Evolutionary conservation across 2,113 vertebrate genomes (phyloP).

Genomic region (Megalops atlanticus): DNA sequence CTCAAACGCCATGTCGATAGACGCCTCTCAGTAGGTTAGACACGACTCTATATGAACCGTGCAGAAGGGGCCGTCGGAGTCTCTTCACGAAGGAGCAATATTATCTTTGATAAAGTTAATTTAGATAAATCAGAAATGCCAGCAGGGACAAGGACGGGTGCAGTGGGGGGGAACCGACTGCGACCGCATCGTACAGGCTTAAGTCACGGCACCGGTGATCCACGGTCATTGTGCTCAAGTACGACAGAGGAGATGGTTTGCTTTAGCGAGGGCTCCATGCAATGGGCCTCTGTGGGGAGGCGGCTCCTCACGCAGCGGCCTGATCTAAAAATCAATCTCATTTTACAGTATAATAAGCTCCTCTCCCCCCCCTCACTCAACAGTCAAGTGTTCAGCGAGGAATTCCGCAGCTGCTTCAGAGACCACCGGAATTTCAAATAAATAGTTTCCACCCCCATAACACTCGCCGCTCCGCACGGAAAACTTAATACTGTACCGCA

Average conservation of each 20-base stretch:
- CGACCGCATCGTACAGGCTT: not conserved
- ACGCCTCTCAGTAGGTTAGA: not conserved
- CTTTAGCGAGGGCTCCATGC: not conserved
- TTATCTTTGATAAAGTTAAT: not conserved
- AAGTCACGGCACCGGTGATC: not conserved
- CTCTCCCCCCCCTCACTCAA: not conserved
- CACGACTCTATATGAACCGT: not conserved
- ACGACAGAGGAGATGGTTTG: not conserved
- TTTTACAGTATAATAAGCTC: constrained; percentile 37
- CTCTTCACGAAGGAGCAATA: no score
- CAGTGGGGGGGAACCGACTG: not conserved
- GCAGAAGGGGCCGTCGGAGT: no score
- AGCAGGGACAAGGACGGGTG: no score
- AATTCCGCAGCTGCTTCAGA: constrained; percentile 41
- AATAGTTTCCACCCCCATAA: constrained; percentile 34
- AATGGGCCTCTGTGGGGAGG: constrained; percentile 7
- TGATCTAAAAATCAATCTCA: constrained; percentile 32
- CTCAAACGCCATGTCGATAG: not conserved
- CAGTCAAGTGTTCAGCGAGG: constrained; percentile 21
- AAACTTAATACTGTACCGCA: constrained; percentile 51
- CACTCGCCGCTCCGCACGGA: constrained; percentile 30
- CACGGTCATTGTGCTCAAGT: not conserved
- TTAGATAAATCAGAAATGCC: not conserved
- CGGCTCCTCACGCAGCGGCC: constrained; percentile 26
- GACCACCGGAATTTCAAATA: constrained; percentile 45